Evolutionary conservation across 2,797 vertebrate genomes (phyloP).

Genomic region (Apodemus agrarius): DNA sequence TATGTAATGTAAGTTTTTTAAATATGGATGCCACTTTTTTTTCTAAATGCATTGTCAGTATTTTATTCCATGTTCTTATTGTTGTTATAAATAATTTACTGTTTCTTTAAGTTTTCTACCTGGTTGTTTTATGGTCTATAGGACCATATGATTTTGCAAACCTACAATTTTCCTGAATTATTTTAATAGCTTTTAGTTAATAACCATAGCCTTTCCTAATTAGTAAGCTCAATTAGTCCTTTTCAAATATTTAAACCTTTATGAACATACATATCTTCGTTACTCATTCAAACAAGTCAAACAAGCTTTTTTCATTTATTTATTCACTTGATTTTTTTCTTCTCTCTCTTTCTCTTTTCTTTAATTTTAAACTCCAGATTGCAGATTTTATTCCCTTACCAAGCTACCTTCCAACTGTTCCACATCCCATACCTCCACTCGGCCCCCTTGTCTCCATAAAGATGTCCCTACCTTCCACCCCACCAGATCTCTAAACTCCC

Average conservation of each 20-base stretch:
- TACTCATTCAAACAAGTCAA: background rate
- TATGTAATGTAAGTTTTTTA: conserved; percentile 17
- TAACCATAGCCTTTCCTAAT: background rate
- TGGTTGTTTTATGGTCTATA: background rate
- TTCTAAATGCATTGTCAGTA: background rate
- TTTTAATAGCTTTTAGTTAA: conserved; percentile 5
- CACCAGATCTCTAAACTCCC: too few species aligned
- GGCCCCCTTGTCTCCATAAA: too few species aligned
- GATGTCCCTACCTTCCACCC: too few species aligned
- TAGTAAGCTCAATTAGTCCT: background rate
- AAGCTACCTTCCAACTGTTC: too few species aligned
- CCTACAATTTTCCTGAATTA: background rate
- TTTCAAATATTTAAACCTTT: background rate
- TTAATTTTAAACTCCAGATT: too few species aligned
- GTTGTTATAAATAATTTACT: background rate
- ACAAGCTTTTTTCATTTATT: background rate
- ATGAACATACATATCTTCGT: background rate
- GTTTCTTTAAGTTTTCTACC: conserved; percentile 16
- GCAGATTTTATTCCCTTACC: too few species aligned
- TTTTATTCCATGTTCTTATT: background rate
- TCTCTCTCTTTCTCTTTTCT: too few species aligned
- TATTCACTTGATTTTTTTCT: too few species aligned
- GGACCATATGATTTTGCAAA: background rate
- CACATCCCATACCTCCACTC: too few species aligned
- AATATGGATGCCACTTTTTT: background rate